Base-by-base conservation (phyloP, 2,113 vertebrate genomes). In the Gavialis gangeticus region DNA sequence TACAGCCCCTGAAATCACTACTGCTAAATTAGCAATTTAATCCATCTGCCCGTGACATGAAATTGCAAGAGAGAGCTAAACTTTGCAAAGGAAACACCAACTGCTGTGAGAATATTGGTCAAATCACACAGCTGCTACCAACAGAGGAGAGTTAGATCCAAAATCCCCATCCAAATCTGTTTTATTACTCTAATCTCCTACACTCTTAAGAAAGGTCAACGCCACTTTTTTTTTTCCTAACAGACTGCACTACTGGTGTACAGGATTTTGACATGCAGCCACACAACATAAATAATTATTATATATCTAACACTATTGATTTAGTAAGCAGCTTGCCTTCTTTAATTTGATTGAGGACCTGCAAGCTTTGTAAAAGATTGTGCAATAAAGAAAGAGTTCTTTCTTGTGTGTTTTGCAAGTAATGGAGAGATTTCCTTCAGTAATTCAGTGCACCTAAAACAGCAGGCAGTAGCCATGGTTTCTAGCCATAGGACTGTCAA, bases 141-240 rank as follows among this genome's bases (percentile, higher is more conserved):
- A 4, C 0, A 0, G 5, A 17, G n/a, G 60, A 5, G 1, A 76
- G 46, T 18, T 60, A 57, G 69, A 91, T 34, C 46, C 37, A 21
- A 94, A 90, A 89, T 60, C 19, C 56, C 89, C 75, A 79, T 17
- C 30, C 5, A 73, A 8, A 79, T 86, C 54, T 54, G 13, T 59
- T 6, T 2, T 18, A 11, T 0, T 67, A 4, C 56, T 79, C 30
- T 10, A 60, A 56, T 89, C 13, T 78, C 6, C 57, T 24, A 22
- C 1, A 3, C 15, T 4, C 10, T 5, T 18, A 54, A 46, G 57
- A 89, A 91, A 85, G 66, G 59, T 16, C 25, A 83, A 30, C 28
- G 30, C 1, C 22, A 21, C 7, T 57, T 56, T 87, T 88, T 91
- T 75, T 56, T 75, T 34, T 14, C 12, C 4, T 11, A 17, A 24